A percentile compares a stretch with the other conserved stretches of the same genome.
These are phyloP conservation scores for Mesitornis unicolor DNA, from an alignment of 2,113 vertebrate species.

Conservation along the genomic window DNA sequence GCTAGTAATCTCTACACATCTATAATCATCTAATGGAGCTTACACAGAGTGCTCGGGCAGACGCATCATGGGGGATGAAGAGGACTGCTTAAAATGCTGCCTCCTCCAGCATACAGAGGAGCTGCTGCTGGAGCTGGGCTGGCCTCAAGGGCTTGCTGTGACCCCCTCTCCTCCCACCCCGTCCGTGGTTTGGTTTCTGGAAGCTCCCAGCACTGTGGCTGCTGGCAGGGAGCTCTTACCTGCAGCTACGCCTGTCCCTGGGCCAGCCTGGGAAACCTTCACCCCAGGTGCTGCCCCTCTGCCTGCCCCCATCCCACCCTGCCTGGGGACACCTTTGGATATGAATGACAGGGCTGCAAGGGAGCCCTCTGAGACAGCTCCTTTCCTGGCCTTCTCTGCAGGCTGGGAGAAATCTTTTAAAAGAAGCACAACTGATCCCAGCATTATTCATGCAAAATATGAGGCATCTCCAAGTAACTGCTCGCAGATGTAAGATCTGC, in stretches of 20 bases:
- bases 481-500: not conserved
- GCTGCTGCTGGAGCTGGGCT: not conserved
- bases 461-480: not conserved
- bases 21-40: not conserved
- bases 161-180: not conserved
- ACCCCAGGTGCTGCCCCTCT: not conserved
- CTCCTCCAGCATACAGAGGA: not conserved
- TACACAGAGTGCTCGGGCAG: not conserved
- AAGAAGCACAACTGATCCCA: not conserved
- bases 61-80: not conserved
- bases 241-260: not conserved
- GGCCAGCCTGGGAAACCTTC: slow-evolving; percentile 13
- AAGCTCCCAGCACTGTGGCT: not conserved
- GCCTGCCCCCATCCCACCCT: not conserved
- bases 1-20: not conserved
- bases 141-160: not conserved
- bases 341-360: not conserved
- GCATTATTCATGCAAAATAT: not conserved
- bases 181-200: not conserved
- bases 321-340: not conserved
- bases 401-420: not conserved
- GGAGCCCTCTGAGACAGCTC: not conserved
- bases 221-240: not conserved
- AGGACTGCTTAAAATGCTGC: not conserved
- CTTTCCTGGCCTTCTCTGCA: not conserved